These are phyloP conservation scores for Peucedramus taeniatus DNA, from an alignment of 2,113 vertebrate species.

Conservation along the genomic window DNA sequence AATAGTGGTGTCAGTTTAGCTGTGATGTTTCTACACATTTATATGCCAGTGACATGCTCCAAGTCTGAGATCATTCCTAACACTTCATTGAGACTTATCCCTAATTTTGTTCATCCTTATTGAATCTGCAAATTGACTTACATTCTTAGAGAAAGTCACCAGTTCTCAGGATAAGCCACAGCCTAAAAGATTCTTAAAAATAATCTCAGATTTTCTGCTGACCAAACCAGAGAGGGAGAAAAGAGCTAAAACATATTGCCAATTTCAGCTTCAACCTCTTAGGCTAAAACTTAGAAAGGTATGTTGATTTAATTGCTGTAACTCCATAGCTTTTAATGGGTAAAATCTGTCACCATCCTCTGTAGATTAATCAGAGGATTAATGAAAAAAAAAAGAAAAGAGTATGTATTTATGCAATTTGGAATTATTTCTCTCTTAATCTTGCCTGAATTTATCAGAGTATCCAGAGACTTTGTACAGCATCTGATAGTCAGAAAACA, in stretches of 20 bases:
- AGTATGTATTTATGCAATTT: not conserved
- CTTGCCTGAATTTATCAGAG: not conserved
- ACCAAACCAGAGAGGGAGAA: not conserved
- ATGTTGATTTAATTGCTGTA: not conserved
- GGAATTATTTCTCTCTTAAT: not conserved
- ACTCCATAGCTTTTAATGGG: not conserved
- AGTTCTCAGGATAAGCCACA: not conserved
- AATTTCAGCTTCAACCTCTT: not conserved
- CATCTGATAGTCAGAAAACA: not conserved
- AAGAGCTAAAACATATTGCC: not conserved
- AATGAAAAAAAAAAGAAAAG: not conserved
- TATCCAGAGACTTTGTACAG: not conserved
- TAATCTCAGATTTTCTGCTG: not conserved
- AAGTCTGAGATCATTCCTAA: not conserved
- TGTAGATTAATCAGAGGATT: not conserved
- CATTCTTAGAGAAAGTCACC: not conserved
- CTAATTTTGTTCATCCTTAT: not conserved
- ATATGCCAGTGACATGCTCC: not conserved
- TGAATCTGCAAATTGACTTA: not conserved
- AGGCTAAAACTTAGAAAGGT: not conserved
- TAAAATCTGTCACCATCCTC: not conserved
- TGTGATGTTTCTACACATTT: not conserved
- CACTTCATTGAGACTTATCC: not conserved
- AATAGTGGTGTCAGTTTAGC: not conserved
- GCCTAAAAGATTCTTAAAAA: not conserved